phyloP scores from a whole-genome alignment of 2,888 invertebrate species.

The Pyrrhosoma nymphula region DNA sequence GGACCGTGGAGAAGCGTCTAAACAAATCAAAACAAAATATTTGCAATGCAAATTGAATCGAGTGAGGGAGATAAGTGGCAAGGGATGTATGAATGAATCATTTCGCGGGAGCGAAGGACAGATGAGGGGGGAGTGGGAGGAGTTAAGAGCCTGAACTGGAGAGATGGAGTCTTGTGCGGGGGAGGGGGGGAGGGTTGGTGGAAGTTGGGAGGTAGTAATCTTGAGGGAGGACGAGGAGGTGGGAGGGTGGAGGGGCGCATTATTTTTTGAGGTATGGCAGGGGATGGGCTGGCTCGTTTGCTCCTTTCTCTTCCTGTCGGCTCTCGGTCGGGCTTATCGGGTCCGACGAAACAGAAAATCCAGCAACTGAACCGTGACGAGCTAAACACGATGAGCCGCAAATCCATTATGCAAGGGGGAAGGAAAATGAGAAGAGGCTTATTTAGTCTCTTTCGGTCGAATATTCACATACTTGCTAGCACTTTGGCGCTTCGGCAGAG shows the following conservation, averaged over 20 bases:
- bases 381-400: slow-evolving; percentile 30
- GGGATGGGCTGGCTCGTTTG: neutral
- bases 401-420: neutral
- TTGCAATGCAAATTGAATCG: slow-evolving; percentile 50
- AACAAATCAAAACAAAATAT: slow-evolving; percentile 52
- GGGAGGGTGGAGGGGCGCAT: neutral
- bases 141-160: no score
- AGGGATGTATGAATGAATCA: slow-evolving; percentile 17
- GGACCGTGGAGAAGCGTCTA: neutral
- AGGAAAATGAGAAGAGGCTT: neutral
- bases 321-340: neutral
- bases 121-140: neutral
- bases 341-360: slow-evolving; percentile 13
- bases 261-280: neutral
- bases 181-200: neutral
- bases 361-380: slow-evolving; percentile 30
- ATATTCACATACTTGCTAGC: neutral
- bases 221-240: neutral
- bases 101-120: neutral
- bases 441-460: neutral
- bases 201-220: neutral
- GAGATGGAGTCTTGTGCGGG: neutral
- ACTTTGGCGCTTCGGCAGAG: neutral
- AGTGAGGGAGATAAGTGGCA: slow-evolving; percentile 40
- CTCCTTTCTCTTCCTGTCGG: neutral